phyloP scores from a whole-genome alignment of 2,797 vertebrate genomes.

The Odontamblyopus lacepedii region DNA sequence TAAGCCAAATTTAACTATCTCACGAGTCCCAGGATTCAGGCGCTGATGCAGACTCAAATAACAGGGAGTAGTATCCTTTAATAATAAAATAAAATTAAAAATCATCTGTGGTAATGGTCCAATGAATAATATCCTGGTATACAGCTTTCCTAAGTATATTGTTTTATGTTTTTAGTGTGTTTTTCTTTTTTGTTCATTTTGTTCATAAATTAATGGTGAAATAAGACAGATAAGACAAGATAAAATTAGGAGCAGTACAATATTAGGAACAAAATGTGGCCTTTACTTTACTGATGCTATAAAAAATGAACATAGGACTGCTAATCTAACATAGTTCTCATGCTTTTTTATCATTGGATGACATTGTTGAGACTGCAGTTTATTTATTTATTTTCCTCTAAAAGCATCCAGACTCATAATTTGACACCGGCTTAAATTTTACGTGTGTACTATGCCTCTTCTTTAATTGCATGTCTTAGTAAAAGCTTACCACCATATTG shows the following conservation, averaged over 20 bases:
- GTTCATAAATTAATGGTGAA: not conserved
- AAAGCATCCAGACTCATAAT: not conserved
- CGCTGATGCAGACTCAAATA: not conserved
- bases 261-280: not conserved
- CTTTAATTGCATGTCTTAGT: slow-evolving; percentile 19
- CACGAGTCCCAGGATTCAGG: not conserved
- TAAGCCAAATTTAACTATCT: not conserved
- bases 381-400: not conserved
- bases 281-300: no score
- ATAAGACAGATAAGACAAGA: not conserved
- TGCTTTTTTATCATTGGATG: slow-evolving; percentile 4
- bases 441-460: slow-evolving; percentile 21
- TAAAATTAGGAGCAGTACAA: not conserved
- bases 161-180: not conserved
- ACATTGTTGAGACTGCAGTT: not conserved
- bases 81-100: no score
- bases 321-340: slow-evolving; percentile 28
- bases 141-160: not conserved
- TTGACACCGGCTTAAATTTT: slow-evolving; percentile 5
- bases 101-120: not conserved
- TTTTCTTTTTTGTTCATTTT: not conserved
- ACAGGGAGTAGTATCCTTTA: not conserved
- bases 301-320: not conserved
- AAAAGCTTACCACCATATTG: slow-evolving; percentile 9
- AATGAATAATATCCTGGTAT: not conserved